These are phyloP conservation scores for Desoria tigrina DNA, from an alignment of 2,888 invertebrate species.

Conservation along the genomic window DNA sequence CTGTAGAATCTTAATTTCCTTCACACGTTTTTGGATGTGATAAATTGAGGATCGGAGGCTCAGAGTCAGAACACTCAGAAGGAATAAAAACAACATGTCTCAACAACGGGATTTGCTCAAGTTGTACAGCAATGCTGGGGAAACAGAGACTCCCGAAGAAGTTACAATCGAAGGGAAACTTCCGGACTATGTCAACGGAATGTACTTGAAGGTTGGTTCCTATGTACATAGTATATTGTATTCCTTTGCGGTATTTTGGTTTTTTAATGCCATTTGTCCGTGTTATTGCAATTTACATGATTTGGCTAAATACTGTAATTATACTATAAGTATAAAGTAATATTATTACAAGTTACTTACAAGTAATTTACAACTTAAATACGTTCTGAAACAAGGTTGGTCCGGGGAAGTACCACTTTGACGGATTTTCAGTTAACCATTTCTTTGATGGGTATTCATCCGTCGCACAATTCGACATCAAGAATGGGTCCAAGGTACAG, in stretches of 20 bases:
- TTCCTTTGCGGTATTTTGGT: background rate
- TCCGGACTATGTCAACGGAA: constrained; percentile 41
- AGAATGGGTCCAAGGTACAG: constrained; percentile 54
- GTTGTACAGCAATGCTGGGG: constrained; percentile 40
- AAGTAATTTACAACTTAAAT: no score
- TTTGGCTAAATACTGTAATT: no score
- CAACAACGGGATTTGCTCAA: constrained; percentile 32
- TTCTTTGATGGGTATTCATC: constrained; percentile 60
- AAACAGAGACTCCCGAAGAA: constrained; percentile 35
- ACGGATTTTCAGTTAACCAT: constrained; percentile 58
- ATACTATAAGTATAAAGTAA: no score
- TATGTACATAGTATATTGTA: constrained; percentile 18
- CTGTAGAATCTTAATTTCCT: no score
- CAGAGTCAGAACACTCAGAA: no score
- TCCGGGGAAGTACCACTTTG: constrained; percentile 59
- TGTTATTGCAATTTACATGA: no score
- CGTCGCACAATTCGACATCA: constrained; percentile 57
- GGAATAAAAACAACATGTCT: no score
- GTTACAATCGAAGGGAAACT: constrained; percentile 34
- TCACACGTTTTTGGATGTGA: no score
- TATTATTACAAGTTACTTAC: no score
- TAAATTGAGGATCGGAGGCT: no score
- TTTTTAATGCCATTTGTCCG: background rate
- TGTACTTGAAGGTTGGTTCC: constrained; percentile 27
- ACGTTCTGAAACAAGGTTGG: no score